phyloP scores from a whole-genome alignment of 2,797 vertebrate species.

The Tenualosa ilisha region DNA sequence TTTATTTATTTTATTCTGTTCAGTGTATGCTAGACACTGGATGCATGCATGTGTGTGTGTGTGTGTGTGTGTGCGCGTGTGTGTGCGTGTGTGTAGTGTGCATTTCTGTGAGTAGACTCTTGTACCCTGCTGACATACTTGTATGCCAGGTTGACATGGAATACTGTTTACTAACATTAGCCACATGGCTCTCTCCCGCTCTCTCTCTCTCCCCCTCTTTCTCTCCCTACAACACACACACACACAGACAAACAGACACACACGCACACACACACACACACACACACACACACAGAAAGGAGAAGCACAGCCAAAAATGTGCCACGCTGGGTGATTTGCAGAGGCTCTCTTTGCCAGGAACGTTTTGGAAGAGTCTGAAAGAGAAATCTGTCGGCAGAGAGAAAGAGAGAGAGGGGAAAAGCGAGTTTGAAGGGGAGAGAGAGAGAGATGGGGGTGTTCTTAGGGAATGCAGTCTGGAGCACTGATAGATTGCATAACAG shows the following conservation, averaged over 20 bases:
- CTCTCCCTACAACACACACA: background rate
- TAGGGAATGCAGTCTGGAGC: conserved; percentile 65
- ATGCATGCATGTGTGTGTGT: background rate
- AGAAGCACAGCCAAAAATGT: conserved; percentile 78
- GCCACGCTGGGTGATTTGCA: conserved; percentile 75
- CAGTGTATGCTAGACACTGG: background rate
- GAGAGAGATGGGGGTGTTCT: conserved; percentile 62
- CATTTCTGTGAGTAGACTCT: conserved; percentile 68
- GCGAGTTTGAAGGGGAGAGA: background rate
- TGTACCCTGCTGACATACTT: conserved; percentile 63
- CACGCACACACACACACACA: conserved; percentile 17
- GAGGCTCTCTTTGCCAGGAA: conserved; percentile 1
- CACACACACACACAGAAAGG: conserved; percentile 47
- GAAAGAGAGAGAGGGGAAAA: conserved; percentile 25
- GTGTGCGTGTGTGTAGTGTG: conserved; percentile 71
- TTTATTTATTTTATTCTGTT: conserved; percentile 14
- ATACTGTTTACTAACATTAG: conserved; percentile 93
- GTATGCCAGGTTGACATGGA: conserved; percentile 80
- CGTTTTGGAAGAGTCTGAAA: conserved; percentile 50
- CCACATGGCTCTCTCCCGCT: conserved; percentile 68
- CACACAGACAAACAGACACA: background rate
- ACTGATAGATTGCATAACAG: conserved; percentile 77
- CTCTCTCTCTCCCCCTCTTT: background rate
- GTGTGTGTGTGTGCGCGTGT: conserved; percentile 65
- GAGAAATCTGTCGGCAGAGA: conserved; percentile 58